Evolutionary conservation across 1,140 invertebrate genomes (phyloP), one percentile per base, ranked within the genome.

Genomic region (Helicoverpa zea): DNA sequence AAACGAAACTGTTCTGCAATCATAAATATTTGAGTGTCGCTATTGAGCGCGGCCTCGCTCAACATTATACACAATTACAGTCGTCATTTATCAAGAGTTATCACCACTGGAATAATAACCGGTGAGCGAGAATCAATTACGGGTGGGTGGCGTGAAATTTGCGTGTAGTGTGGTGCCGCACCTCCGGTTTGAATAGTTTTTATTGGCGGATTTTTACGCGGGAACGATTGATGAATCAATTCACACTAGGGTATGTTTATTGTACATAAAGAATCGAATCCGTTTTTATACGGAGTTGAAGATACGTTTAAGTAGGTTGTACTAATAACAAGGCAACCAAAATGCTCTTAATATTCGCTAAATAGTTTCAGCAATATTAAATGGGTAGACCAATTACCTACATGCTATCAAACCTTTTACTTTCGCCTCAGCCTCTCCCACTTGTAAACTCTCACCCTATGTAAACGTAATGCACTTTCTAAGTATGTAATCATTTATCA

Each of bases 81-180:
- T 70, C 66, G 66, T 70, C 66, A 54, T 70, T 70, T 70, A 70
- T 70, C 66, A 70, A 54, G 66, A 70, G 66, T 70, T 70, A 70
- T 70, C 66, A 70, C 66, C 66, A 49, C 23, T 14, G 29, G 66
- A 70, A 70, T 70, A 70, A 70, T 52, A 70, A 70, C 66, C 66
- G 66, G 49, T 70, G 66, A 52, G 49, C 66, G 12, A 30, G 66
- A 70, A 70, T 70, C 66, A 70, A 70, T 70, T 70, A 70, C 49
- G 12, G 66, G 66, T 70, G 66, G 66, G 66, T 70, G 66, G 47
- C 52, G 66, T 70, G 66, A 70, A 70, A 52, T 70, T 70, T 70
- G 66, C 66, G 66, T 54, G 49, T 52, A 54, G 66, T 52, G 49
- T 54, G 66, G 49, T n/a, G 49, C 66, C 18, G 66, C 66, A 29